phyloP scores from a whole-genome alignment of 2,797 vertebrate genomes.

The Sparus aurata region DNA sequence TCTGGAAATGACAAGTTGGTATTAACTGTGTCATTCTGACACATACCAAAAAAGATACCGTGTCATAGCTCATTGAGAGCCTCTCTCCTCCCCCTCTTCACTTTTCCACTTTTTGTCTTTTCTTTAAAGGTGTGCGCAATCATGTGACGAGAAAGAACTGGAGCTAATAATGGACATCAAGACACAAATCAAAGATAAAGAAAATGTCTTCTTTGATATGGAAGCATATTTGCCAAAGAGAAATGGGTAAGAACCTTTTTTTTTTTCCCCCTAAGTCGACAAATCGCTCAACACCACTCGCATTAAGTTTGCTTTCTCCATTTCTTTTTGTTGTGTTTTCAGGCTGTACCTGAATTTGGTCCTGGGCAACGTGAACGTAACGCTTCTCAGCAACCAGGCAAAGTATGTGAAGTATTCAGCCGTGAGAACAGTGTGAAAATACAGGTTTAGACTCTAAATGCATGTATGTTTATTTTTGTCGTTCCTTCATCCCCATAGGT shows the following conservation, averaged over 20 bases:
- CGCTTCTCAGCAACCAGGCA: slow-evolving; percentile 97
- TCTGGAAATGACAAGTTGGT: background rate
- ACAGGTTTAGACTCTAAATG: background rate
- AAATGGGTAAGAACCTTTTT: slow-evolving; percentile 89
- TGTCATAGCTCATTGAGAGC: background rate
- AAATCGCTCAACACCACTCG: background rate
- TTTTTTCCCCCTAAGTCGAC: background rate
- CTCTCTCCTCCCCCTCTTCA: background rate
- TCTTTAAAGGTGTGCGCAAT: slow-evolving; percentile 83
- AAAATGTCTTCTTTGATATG: slow-evolving; percentile 97
- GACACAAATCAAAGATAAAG: slow-evolving; percentile 92
- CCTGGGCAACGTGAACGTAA: slow-evolving; percentile 97
- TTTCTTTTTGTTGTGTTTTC: slow-evolving; percentile 20
- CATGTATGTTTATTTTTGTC: background rate
- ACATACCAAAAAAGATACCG: background rate
- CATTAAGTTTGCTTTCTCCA: background rate
- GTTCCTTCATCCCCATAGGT: slow-evolving; percentile 80
- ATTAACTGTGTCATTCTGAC: background rate
- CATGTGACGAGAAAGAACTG: slow-evolving; percentile 85
- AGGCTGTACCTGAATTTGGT: slow-evolving; percentile 97
- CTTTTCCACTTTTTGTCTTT: background rate
- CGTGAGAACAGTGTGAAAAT: background rate
- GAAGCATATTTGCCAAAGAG: slow-evolving; percentile 98
- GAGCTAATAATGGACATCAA: slow-evolving; percentile 89
- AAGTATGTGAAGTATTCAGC: slow-evolving; percentile 87